A percentile compares a stretch with the other conserved stretches of the same genome.
Conservation (phyloP, 2,888 invertebrate genomes). For the Anorthoa munda region DNA sequence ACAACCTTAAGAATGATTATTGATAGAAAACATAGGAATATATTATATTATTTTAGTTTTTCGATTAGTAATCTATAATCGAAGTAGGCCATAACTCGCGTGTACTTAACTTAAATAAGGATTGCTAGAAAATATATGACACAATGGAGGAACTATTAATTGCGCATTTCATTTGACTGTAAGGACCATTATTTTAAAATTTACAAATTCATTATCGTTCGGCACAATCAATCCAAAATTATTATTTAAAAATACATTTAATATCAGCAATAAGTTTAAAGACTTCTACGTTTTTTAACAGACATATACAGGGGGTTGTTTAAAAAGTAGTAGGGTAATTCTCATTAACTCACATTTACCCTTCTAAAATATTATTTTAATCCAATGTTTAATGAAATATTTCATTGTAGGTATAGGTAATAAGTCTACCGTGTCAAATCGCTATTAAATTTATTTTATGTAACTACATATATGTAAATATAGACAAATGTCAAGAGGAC, state of each 20-base stretch:
- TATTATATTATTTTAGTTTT: too few species aligned
- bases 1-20: too few species aligned
- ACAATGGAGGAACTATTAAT: constrained; percentile 5
- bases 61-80: too few species aligned
- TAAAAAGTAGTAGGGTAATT: constrained; percentile 30
- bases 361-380: neutral
- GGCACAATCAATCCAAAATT: constrained; percentile 49
- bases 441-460: neutral
- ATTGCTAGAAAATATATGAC: neutral
- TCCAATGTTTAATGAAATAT: neutral
- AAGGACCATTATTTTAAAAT: neutral
- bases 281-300: constrained; percentile 56
- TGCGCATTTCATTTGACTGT: neutral
- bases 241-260: constrained; percentile 50
- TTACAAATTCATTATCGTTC: neutral
- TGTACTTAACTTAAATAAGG: too few species aligned
- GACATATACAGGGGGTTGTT: constrained; percentile 50
- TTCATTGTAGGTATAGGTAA: too few species aligned
- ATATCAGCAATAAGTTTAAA: constrained; percentile 62
- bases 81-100: too few species aligned
- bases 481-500: neutral
- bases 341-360: neutral
- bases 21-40: too few species aligned
- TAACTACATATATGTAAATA: neutral
- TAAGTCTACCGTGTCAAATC: neutral